A percentile compares a stretch with the other conserved stretches of the same genome.
phyloP scores from a whole-genome alignment of 1,140 invertebrate species.

The Trachymyrmex septentrionalis region DNA sequence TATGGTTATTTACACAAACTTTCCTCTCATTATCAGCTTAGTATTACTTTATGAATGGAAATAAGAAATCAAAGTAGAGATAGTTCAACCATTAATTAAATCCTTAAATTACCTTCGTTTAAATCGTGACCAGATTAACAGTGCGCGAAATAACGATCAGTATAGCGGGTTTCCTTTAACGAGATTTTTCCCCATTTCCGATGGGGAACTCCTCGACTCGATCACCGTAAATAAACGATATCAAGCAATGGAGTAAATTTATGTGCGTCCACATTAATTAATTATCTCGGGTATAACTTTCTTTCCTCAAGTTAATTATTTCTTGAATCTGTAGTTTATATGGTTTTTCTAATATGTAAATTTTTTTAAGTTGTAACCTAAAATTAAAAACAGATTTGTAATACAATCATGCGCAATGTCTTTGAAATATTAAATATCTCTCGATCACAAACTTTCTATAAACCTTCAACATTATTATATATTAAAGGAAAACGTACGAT shows the following conservation, averaged over 20 bases:
- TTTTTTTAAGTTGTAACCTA: neutral
- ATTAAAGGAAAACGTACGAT: neutral
- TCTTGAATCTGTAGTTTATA: neutral
- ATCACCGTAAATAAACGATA: constrained; percentile 2
- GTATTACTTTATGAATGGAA: constrained; percentile 7
- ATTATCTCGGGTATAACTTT: neutral
- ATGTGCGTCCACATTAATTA: neutral
- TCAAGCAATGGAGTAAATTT: neutral
- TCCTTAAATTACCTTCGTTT: constrained; percentile 26
- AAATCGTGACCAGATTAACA: constrained; percentile 28
- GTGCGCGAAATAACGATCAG: constrained; percentile 9
- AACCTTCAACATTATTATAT: neutral
- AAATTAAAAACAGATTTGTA: constrained; percentile 5
- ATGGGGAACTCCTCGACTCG: neutral
- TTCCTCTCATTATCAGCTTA: constrained; percentile 13
- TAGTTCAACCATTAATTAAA: constrained; percentile 37
- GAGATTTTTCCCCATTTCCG: constrained; percentile 16
- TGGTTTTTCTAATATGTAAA: neutral
- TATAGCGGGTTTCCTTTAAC: constrained; percentile 6
- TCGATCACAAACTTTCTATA: neutral
- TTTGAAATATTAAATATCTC: neutral
- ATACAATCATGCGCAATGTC: neutral
- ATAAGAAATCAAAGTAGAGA: constrained; percentile 34
- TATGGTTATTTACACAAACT: neutral
- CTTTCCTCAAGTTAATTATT: neutral